Conservation (phyloP, 2,888 invertebrate species). For the Cryptocheilus praepositus region DNA sequence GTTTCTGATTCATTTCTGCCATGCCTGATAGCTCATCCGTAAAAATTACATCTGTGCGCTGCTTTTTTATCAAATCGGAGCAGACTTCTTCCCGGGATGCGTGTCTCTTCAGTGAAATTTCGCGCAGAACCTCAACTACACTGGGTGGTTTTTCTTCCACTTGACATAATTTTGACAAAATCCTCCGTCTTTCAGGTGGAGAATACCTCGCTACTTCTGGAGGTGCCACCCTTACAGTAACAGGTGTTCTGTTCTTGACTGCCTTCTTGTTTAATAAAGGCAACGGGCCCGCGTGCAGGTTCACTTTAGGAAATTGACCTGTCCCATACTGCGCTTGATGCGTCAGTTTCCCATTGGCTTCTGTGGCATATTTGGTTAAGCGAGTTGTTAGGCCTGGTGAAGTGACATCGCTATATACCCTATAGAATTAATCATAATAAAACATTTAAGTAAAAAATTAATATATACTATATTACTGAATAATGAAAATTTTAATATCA, state of each 20-base stretch:
- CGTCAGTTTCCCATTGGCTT: slow-evolving; percentile 64
- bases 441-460: neutral
- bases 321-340: slow-evolving; percentile 68
- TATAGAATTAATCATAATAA: slow-evolving; percentile 14
- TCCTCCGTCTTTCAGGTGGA: slow-evolving; percentile 57
- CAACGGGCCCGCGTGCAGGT: slow-evolving; percentile 64
- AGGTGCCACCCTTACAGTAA: slow-evolving; percentile 69
- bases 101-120: slow-evolving; percentile 69
- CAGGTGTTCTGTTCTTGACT: slow-evolving; percentile 60
- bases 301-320: slow-evolving; percentile 71
- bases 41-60: slow-evolving; percentile 61
- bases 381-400: slow-evolving; percentile 69
- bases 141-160: slow-evolving; percentile 44
- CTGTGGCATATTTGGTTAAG: slow-evolving; percentile 68
- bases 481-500: neutral
- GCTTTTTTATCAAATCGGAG: slow-evolving; percentile 68
- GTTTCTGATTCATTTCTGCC: slow-evolving; percentile 70
- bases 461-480: neutral
- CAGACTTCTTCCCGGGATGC: slow-evolving; percentile 69
- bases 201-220: slow-evolving; percentile 60
- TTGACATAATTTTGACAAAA: slow-evolving; percentile 43
- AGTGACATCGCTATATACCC: slow-evolving; percentile 59
- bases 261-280: slow-evolving; percentile 64
- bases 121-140: slow-evolving; percentile 61
- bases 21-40: slow-evolving; percentile 59